phyloP scores from a whole-genome alignment of 2,888 invertebrate genomes.

The Nomada lathburiana region DNA sequence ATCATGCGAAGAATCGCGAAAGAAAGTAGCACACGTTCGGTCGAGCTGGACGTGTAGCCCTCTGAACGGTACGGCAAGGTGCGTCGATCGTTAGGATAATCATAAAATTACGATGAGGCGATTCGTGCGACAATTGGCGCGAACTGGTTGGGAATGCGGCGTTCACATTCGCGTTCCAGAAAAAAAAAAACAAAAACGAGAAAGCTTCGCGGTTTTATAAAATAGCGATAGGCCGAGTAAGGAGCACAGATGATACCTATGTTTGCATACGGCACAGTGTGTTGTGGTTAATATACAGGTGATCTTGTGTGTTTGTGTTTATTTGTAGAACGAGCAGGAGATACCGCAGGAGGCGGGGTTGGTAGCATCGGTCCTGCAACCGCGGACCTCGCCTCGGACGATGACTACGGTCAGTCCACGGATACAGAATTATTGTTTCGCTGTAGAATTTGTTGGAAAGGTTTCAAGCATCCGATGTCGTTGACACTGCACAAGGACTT shows the following conservation, averaged over 20 bases:
- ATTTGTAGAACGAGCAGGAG: conserved; percentile 80
- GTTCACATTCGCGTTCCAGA: background rate
- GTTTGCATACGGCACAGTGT: conserved; percentile 38
- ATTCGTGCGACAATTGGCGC: too few relatives aligned
- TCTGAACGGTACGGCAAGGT: background rate
- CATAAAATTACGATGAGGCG: background rate
- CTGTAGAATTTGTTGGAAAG: conserved; percentile 88
- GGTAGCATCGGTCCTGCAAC: conserved; percentile 74
- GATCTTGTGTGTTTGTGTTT: conserved; percentile 77
- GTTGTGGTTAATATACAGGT: conserved; percentile 68
- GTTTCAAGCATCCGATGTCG: conserved; percentile 88
- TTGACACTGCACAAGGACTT: conserved; percentile 88
- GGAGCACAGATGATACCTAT: conserved; percentile 12
- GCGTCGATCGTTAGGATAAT: conserved; percentile 15
- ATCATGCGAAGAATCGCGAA: conserved; percentile 7
- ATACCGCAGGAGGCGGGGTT: conserved; percentile 68
- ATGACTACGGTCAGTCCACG: conserved; percentile 78
- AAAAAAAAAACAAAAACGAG: background rate
- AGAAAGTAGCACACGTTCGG: conserved; percentile 16
- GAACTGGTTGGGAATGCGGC: too few relatives aligned
- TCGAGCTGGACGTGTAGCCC: background rate
- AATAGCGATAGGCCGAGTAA: conserved; percentile 7
- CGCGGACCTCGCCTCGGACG: conserved; percentile 78
- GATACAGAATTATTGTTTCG: conserved; percentile 87
- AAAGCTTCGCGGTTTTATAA: background rate